phyloP scores from a whole-genome alignment of 2,797 vertebrate species.

The Chelidonichthys spinosus region DNA sequence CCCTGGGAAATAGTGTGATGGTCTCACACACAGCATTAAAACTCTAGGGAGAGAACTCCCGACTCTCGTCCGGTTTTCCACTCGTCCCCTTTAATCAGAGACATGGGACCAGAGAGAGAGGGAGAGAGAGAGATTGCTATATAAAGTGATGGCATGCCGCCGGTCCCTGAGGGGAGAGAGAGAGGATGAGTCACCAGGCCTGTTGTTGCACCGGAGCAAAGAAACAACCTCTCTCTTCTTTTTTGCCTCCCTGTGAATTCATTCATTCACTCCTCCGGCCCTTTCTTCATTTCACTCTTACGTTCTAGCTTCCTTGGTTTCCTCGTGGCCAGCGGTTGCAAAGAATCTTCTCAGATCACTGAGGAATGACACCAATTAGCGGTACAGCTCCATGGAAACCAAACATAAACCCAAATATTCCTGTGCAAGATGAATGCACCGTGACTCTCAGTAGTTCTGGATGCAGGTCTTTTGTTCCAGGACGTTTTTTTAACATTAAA shows the following conservation, averaged over 20 bases:
- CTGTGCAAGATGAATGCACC: constrained; percentile 14
- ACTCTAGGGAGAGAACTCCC: constrained; percentile 56
- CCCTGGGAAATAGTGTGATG: constrained; percentile 60
- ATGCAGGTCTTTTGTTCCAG: constrained; percentile 1
- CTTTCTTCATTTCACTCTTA: constrained; percentile 2
- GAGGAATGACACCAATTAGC: constrained; percentile 43
- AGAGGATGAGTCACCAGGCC: constrained; percentile 71
- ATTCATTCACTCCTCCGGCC: not conserved
- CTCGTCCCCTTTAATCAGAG: constrained; percentile 64
- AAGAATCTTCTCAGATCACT: constrained; percentile 15
- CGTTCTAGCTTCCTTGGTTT: not conserved
- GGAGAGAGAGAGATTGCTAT: constrained; percentile 70
- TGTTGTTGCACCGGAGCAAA: constrained; percentile 50
- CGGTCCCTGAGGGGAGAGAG: constrained; percentile 62
- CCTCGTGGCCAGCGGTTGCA: not conserved
- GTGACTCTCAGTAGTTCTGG: too few species aligned
- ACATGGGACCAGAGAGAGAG: constrained; percentile 46
- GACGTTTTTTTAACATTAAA: not conserved
- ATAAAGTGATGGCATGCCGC: constrained; percentile 84
- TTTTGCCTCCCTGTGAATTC: not conserved
- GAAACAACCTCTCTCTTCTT: constrained; percentile 7
- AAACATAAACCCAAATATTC: constrained; percentile 50
- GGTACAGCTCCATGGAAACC: constrained; percentile 51
- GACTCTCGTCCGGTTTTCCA: constrained; percentile 60
- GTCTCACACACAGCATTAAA: constrained; percentile 45